A percentile compares a stretch with the other conserved stretches of the same genome.
Conservation (phyloP, 2,113 vertebrate species). For the Cephalopholis sonnerati region DNA sequence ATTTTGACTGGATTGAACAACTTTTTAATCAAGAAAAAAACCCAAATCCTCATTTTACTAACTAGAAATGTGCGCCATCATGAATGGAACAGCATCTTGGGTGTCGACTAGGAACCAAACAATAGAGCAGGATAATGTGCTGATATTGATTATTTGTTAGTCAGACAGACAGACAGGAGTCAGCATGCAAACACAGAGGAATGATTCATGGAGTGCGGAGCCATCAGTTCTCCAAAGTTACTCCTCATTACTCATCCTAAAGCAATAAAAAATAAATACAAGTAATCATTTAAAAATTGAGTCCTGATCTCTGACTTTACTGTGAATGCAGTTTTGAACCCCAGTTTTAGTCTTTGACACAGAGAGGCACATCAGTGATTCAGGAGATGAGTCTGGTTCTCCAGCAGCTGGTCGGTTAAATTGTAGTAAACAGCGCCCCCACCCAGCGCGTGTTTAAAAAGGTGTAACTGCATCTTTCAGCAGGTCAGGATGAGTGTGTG, state of each 20-base stretch:
- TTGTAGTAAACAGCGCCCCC: conserved; percentile 70
- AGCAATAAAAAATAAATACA: neutral
- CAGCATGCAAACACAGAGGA: neutral
- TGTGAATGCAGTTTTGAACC: neutral
- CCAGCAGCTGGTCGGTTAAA: neutral
- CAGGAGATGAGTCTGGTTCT: neutral
- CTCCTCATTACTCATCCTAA: neutral
- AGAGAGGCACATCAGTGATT: neutral
- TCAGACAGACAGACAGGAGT: conserved; percentile 10
- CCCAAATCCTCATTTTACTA: neutral
- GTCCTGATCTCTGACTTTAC: neutral
- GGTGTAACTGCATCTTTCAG: conserved; percentile 32
- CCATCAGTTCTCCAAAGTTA: neutral
- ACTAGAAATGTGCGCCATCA: neutral
- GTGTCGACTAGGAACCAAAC: neutral
- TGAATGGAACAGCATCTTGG: neutral
- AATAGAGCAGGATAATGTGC: neutral
- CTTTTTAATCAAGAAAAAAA: neutral
- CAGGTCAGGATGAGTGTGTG: neutral
- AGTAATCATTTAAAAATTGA: neutral
- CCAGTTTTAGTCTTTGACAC: neutral
- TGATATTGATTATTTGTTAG: conserved; percentile 20
- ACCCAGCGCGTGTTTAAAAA: neutral
- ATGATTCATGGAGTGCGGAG: neutral
- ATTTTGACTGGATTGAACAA: neutral